Evolutionary conservation across 2,797 vertebrate genomes (phyloP), one percentile per base, ranked within the genome.

Genomic region (Ceyx erithaca): DNA sequence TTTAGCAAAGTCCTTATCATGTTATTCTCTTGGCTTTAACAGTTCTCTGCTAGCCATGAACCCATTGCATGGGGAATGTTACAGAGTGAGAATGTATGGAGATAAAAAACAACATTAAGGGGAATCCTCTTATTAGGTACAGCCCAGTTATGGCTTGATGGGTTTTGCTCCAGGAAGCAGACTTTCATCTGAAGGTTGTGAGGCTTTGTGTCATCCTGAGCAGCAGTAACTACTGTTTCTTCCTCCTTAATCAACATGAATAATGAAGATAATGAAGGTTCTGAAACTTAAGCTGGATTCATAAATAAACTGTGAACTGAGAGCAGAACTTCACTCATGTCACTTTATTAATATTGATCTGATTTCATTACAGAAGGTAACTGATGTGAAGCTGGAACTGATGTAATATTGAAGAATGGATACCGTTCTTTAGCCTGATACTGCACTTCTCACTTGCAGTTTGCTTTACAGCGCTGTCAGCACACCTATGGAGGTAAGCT

Each of bases 291-390:
- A 55, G 63, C 45, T 81, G 63, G 59, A 69, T 92, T 84, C 31
- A 18, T 79, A 80, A 87, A 66, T 55, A 90, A 87, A 88, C 54
- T 76, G 66, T 75, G 75, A 72, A 40, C 70, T 35, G 84, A 86
- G 71, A 93, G 55, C 86, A 84, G 75, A 67, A 58, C 59, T 87
- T 87, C 70, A 26, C 63, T 89, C 43, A 57, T 68, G 43, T 88
- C 79, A 90, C 84, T 92, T 92, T 62, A 84, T 93, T 92, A 92
- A 86, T 40, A 90, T 90, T 43, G 84, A 88, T 92, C 75, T 76
- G 64, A 76, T 89, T 87, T 79, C 52, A 49, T 94, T 92, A 85
- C 61, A 73, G 71, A n/a, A 81, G 55, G 43, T 72, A 72, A 55
- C 10, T 13, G 54, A 83, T 80, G 51, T 45, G 80, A 72, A 78